Base-by-base conservation (phyloP, 2,797 vertebrate species). In the Orientallactaga sibirica region DNA sequence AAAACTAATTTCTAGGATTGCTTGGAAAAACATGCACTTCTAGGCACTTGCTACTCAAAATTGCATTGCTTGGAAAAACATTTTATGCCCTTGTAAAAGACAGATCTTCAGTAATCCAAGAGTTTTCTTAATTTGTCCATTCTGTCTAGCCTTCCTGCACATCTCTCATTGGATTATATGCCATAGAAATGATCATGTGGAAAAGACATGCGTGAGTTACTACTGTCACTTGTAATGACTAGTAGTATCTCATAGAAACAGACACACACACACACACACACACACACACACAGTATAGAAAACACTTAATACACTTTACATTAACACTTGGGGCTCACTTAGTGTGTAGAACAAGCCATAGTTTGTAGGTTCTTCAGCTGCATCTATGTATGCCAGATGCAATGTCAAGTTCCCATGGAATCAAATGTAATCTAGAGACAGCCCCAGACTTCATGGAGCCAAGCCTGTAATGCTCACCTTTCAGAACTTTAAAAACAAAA, bases 41-140 rank as follows among this genome's bases (percentile, higher is more conserved):
- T 91, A 91, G 80, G 93, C 95, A 75, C 62, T 83, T 93, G 86
- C n/a, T 41, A 97, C 92, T 58, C 33, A 81, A 97, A 94, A 75
- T 78, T 74, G 24, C 16, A 67, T 94, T 94, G 80, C 86, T 93
- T 95, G 64, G 68, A 96, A 92, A 92, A 94, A 83, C 48, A 93
- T 90, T 77, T 88, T 43, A 8, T 43, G 80, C 78, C 6, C 66
- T 91, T 94, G 12, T 91, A 75, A 88, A 75, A 93, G 88, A 71
- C 0, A 66, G 81, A 82, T 37, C 64, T 90, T 73, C 58, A 55
- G 52, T 61, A 73, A 80, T 52, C 66, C 33, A 77, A 43, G 68
- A 90, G 55, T 10, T 58, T 78, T 76, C 81, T 95, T 90, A 87
- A 33, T 75, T 73, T 87, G 79, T 75, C 41, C 14, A 19, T 76